Percentiles rank a stretch among this genome's conserved stretches.
Evolutionary conservation across 2,797 vertebrate species (phyloP).

Genomic region (Pantherophis vulpinus): DNA sequence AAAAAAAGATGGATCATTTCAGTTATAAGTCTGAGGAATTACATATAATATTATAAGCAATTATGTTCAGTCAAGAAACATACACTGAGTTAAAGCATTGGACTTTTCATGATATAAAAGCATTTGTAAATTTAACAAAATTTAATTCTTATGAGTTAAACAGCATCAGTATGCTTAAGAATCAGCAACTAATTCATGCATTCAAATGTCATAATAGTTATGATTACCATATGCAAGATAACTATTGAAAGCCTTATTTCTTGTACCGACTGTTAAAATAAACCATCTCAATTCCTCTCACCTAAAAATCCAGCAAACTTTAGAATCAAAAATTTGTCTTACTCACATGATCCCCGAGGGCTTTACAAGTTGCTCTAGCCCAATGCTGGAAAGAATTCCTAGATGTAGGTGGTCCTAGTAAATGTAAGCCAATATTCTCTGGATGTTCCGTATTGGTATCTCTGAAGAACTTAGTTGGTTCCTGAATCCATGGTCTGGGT

Average conservation of each 20-base stretch:
- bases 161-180: slow-evolving; percentile 5
- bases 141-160: not conserved
- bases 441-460: slow-evolving; percentile 78
- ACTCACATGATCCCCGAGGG: slow-evolving; percentile 90
- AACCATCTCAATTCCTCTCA: not conserved
- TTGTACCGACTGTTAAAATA: slow-evolving; percentile 1
- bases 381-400: slow-evolving; percentile 83
- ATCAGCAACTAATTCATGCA: not conserved
- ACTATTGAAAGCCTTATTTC: not conserved
- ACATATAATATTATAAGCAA: not conserved
- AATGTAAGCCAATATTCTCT: slow-evolving; percentile 68
- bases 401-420: slow-evolving; percentile 71
- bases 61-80: not conserved
- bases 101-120: slow-evolving; percentile 16
- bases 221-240: slow-evolving; percentile 16
- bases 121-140: slow-evolving; percentile 12
- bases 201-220: not conserved
- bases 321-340: not conserved
- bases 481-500: slow-evolving; percentile 92
- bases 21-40: not conserved
- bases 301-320: not conserved
- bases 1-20: no score
- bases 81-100: slow-evolving; percentile 8
- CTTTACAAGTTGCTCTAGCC: slow-evolving; percentile 82
- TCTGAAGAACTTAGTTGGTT: slow-evolving; percentile 92